phyloP scores from a whole-genome alignment of 2,888 invertebrate species.

The Sesamia inferens region DNA sequence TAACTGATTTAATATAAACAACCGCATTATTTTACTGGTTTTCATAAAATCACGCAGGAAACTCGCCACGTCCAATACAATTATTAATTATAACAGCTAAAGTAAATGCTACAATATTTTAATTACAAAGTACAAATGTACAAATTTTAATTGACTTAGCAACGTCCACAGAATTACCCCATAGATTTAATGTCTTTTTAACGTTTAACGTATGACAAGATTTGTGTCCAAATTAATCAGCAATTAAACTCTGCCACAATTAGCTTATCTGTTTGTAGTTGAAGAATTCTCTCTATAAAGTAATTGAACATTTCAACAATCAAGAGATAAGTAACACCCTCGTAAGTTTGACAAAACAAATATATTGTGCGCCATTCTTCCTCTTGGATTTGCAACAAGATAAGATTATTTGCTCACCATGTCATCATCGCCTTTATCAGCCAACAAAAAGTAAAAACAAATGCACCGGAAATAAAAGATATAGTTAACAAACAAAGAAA shows the following conservation, averaged over 20 bases:
- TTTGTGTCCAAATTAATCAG: constrained; percentile 35
- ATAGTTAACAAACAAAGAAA: background rate
- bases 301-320: constrained; percentile 44
- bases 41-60: no score
- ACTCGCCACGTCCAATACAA: no score
- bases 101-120: no score
- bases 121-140: no score
- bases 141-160: no score
- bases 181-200: no score
- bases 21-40: no score
- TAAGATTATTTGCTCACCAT: constrained; percentile 31
- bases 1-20: no score
- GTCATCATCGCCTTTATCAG: constrained; percentile 14
- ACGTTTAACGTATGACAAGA: background rate
- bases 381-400: constrained; percentile 35
- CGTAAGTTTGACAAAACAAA: constrained; percentile 33
- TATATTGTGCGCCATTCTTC: constrained; percentile 23
- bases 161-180: no score
- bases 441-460: background rate
- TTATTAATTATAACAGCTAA: no score
- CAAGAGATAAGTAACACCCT: constrained; percentile 23
- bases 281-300: constrained; percentile 45
- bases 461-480: background rate
- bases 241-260: constrained; percentile 54
- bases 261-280: constrained; percentile 51